Evolutionary conservation across 2,888 invertebrate species (phyloP), one percentile per base, ranked within the genome.

Genomic region (Andrena chrysosceles): DNA sequence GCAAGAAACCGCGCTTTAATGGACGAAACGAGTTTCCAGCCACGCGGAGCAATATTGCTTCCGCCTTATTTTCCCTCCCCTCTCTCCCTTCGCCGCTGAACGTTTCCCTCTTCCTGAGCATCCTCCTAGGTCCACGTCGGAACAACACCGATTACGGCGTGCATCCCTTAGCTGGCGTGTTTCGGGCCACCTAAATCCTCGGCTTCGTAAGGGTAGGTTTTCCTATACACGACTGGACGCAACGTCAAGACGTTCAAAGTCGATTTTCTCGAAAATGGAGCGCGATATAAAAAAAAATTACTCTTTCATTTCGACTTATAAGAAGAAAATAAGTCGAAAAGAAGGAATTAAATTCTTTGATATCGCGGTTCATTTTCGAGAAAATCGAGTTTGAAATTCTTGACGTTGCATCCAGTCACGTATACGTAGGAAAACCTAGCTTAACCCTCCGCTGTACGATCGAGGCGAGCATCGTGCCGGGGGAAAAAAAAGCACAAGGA

Each of bases 21-120:
- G 92, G 91, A 92, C 90, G 90, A 92, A 92, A 91, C 91, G 91
- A 91, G 91, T 93, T 92, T 91, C 88, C 90, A 91, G 89, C 90
- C 88, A 89, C 91, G 87, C 85, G 86, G 87, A 87, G 90, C 89
- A 88, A 91, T 92, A 92, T 91, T 91, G 90, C 90, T 92, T 90
- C 90, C 90, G 89, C 87, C 88, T 89, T 89, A 89, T 88, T 89
- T 84, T 83, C 83, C 74, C 69, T 68, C 80, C 75, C 66, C 59
- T 31, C 52, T 16, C 71, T 62, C 31, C 52, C 60, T 67, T 56
- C 29, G 62, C 54, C 35, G 62, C 73, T 48, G 68, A 62, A 77
- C 29, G 26, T 16, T 35, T 13, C 49, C 67, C 13, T 64, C 42
- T 63, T 70, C 52, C 70, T 69, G 77, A 52, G 75, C 64, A 62